Evolutionary conservation across 2,888 invertebrate genomes (phyloP).

Genomic region (Apodemia duryi): DNA sequence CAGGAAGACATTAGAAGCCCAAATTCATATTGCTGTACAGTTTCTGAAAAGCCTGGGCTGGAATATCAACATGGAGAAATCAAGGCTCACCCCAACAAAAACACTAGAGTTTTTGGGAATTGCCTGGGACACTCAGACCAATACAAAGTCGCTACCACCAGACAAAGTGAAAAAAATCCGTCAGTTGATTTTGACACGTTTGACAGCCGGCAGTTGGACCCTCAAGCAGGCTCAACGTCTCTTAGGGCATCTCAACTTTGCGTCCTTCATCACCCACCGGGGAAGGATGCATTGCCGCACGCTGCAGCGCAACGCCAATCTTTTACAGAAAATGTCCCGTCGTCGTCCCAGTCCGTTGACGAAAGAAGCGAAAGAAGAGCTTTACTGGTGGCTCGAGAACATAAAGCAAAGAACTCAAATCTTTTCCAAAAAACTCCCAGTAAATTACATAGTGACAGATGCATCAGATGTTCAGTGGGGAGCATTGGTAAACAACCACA

Average conservation of each 20-base stretch:
- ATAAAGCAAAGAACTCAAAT: no score
- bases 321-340: background rate
- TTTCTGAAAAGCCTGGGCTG: slow-evolving; percentile 18
- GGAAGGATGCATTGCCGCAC: slow-evolving; percentile 28
- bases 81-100: background rate
- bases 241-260: slow-evolving; percentile 31
- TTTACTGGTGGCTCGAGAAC: no score
- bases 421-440: no score
- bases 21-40: slow-evolving; percentile 8
- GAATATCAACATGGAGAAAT: slow-evolving; percentile 4
- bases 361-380: no score
- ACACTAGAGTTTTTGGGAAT: slow-evolving; percentile 25
- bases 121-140: slow-evolving; percentile 24
- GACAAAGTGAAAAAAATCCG: slow-evolving; percentile 17
- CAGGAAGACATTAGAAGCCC: slow-evolving; percentile 16
- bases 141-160: slow-evolving; percentile 21
- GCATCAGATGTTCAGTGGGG: slow-evolving; percentile 18
- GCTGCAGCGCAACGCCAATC: slow-evolving; percentile 21
- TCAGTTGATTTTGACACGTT: background rate
- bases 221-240: slow-evolving; percentile 29
- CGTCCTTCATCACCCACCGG: slow-evolving; percentile 29
- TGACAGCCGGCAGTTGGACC: slow-evolving; percentile 10
- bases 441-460: slow-evolving; percentile 10
- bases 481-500: slow-evolving; percentile 21
- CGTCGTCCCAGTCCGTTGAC: no score